Evolutionary conservation across 2,113 vertebrate genomes (phyloP).

Genomic region (Poeciliopsis occidentalis): DNA sequence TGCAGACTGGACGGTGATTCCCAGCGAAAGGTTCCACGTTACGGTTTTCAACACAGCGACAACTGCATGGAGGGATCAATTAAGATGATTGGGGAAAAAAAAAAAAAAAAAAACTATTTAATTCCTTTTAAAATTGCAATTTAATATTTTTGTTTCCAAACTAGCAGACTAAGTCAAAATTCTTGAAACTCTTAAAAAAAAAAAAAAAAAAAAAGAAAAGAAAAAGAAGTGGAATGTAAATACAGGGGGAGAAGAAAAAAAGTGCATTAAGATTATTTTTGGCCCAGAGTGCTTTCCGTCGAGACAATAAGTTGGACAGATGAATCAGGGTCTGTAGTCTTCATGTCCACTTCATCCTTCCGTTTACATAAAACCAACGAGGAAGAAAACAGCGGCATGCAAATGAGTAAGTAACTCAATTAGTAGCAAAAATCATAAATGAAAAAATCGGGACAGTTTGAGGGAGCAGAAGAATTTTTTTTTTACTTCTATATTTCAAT

Average conservation of each 20-base stretch:
- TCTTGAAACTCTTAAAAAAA: background rate
- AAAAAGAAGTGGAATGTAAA: too few species aligned
- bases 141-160: background rate
- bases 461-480: too few species aligned
- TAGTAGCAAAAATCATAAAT: too few species aligned
- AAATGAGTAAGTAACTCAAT: background rate
- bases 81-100: rapidly evolving
- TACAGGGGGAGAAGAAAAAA: too few species aligned
- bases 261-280: background rate
- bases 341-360: too few species aligned
- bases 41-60: background rate
- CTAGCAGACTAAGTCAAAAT: background rate
- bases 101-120: too few species aligned
- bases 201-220: too few species aligned
- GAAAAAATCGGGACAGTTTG: too few species aligned
- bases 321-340: background rate
- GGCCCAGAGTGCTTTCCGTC: background rate
- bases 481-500: too few species aligned
- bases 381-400: background rate
- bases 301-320: background rate
- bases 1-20: background rate
- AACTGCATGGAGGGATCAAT: background rate
- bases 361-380: background rate
- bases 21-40: background rate
- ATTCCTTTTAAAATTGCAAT: background rate